phyloP scores from a whole-genome alignment of 2,797 vertebrate genomes.

The Bucorvus abyssinicus region DNA sequence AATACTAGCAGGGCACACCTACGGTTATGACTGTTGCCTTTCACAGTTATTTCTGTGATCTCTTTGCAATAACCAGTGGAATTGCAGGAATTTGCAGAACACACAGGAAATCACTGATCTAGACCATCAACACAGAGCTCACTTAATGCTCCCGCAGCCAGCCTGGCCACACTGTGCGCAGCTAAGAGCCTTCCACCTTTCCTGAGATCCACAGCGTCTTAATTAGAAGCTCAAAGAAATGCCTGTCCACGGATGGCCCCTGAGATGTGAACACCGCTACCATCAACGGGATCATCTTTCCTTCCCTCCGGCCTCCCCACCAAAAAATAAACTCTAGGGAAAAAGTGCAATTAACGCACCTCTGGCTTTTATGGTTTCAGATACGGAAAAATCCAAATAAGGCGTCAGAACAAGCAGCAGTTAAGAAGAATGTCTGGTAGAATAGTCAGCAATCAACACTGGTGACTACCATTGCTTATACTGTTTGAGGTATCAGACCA shows the following conservation, averaged over 20 bases:
- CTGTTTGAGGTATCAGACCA: not conserved
- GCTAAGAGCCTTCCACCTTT: not conserved
- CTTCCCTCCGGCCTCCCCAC: not conserved
- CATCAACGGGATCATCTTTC: not conserved
- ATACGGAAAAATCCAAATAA: not conserved
- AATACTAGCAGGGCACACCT: not conserved
- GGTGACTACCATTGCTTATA: not conserved
- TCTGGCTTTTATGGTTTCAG: not conserved
- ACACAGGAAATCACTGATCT: not conserved
- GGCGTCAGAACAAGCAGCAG: not conserved
- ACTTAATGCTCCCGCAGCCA: not conserved
- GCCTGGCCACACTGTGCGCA: not conserved
- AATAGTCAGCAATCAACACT: not conserved
- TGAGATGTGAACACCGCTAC: not conserved
- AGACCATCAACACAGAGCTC: not conserved
- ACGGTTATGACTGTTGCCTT: not conserved
- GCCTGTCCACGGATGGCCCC: not conserved
- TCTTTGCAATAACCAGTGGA: slow-evolving; percentile 21
- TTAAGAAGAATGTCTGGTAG: not conserved
- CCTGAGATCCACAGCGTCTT: not conserved
- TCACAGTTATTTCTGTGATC: slow-evolving; percentile 24
- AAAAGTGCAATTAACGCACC: not conserved
- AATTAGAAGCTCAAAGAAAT: not conserved
- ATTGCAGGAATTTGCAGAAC: slow-evolving; percentile 47
- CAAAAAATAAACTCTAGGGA: not conserved